These are phyloP conservation scores for Tretioscincus oriximinensis DNA, from an alignment of 2,113 vertebrate genomes.

Conservation along the genomic window DNA sequence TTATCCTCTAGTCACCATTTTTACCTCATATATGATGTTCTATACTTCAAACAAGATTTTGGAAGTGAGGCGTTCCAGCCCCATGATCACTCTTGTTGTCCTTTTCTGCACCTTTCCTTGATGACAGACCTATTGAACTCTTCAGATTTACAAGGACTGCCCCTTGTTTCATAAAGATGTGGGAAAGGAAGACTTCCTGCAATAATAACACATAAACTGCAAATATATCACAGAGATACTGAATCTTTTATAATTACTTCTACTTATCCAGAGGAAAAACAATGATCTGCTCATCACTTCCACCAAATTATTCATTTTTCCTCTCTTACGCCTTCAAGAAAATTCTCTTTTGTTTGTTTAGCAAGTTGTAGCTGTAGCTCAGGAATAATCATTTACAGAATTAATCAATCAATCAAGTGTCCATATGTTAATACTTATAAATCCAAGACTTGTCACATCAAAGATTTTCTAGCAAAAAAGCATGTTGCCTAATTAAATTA, in stretches of 20 bases:
- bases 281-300: background rate
- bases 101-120: too few relatives aligned
- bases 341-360: conserved; percentile 29
- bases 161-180: background rate
- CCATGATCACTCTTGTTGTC: too few relatives aligned
- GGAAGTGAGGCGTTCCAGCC: too few relatives aligned
- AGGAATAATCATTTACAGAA: conserved; percentile 56
- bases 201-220: background rate
- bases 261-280: conserved; percentile 14
- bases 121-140: background rate
- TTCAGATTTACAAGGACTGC: background rate
- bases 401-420: conserved; percentile 64
- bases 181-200: background rate
- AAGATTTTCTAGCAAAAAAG: conserved; percentile 47
- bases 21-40: too few relatives aligned
- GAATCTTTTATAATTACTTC: background rate
- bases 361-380: conserved; percentile 28
- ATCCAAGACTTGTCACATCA: conserved; percentile 63
- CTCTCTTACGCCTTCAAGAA: background rate
- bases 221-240: too few relatives aligned
- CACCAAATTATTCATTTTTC: conserved; percentile 11
- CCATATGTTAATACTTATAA: conserved; percentile 57
- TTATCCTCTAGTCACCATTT: too few relatives aligned
- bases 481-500: conserved; percentile 52
- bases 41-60: too few relatives aligned